A percentile compares a stretch with the other conserved stretches of the same genome.
phyloP scores from a whole-genome alignment of 2,797 vertebrate genomes.

The Poliocrania exsul region DNA sequence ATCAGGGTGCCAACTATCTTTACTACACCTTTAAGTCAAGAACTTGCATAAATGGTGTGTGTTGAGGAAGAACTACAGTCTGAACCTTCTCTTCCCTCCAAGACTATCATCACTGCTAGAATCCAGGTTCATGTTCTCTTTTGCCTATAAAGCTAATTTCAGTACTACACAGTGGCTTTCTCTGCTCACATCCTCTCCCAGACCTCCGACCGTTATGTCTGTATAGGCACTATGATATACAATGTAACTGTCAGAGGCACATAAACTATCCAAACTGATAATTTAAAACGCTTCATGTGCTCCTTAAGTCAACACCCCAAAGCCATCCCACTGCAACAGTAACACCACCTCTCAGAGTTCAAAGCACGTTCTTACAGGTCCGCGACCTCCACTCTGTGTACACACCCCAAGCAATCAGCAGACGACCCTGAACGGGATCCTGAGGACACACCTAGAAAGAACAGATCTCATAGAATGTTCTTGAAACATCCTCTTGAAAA shows the following conservation, averaged over 20 bases:
- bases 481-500: accelerated
- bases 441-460: neutral
- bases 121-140: neutral
- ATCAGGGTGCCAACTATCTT: neutral
- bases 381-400: neutral
- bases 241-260: neutral
- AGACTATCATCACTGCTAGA: neutral
- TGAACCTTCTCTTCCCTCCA: neutral
- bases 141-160: neutral
- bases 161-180: neutral
- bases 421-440: neutral
- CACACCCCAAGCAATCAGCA: neutral
- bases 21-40: neutral
- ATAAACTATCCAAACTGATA: neutral
- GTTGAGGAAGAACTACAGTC: neutral
- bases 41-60: neutral
- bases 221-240: neutral
- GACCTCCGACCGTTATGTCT: neutral
- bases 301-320: neutral
- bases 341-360: neutral
- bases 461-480: accelerated
- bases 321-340: neutral
- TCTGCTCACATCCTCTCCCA: neutral
- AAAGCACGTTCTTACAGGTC: neutral
- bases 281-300: neutral